Percentiles rank a stretch among this genome's conserved stretches.
phyloP scores from a whole-genome alignment of 2,888 invertebrate species.

The Eledona agricola region DNA sequence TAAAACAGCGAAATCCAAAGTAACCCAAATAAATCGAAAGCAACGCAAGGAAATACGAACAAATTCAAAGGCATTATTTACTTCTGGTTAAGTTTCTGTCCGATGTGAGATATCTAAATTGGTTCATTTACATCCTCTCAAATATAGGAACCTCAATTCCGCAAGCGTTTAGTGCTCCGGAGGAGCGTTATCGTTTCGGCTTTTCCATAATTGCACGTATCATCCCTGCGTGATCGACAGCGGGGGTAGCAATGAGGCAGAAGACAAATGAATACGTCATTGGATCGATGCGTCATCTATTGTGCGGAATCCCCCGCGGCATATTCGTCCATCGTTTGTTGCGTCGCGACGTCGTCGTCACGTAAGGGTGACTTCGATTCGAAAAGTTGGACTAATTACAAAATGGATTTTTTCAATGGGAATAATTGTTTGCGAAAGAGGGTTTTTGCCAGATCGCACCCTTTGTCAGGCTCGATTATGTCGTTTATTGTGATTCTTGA shows the following conservation, averaged over 20 bases:
- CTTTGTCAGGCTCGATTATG: conserved; percentile 42
- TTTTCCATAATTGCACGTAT: no score
- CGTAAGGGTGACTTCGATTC: conserved; percentile 10
- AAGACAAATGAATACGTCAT: conserved; percentile 60
- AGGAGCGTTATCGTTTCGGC: no score
- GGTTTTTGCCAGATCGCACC: conserved; percentile 1
- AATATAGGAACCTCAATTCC: no score
- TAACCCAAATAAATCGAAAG: no score
- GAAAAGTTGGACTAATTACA: no score
- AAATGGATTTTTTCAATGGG: conserved; percentile 13
- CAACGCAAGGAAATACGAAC: no score
- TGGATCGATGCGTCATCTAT: conserved; percentile 59
- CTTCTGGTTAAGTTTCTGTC: no score
- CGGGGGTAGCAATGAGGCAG: conserved; percentile 50
- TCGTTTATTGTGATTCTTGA: conserved; percentile 40
- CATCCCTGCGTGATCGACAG: conserved; percentile 9
- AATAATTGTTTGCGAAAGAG: conserved; percentile 25
- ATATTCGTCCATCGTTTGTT: conserved; percentile 50
- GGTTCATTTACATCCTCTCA: no score
- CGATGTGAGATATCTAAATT: no score
- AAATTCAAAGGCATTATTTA: no score
- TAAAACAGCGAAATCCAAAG: no score
- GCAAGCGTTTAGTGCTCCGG: no score
- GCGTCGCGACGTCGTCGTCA: conserved; percentile 24
- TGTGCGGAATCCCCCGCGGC: conserved; percentile 53